Conservation (phyloP, 2,888 invertebrate species). For the Linnaemya tessellans region DNA sequence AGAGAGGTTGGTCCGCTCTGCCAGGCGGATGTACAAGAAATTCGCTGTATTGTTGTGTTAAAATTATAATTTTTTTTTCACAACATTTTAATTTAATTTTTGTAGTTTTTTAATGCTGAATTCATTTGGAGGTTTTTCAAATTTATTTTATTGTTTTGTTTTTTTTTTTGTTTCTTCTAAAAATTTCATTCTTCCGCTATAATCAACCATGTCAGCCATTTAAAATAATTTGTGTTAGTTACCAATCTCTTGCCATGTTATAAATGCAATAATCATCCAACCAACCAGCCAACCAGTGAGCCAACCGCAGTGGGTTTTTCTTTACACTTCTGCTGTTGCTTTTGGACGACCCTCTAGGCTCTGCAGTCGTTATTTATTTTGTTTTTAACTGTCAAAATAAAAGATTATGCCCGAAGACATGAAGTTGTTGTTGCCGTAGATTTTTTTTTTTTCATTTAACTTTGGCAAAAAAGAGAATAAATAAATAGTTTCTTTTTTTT, state of each 20-base stretch:
- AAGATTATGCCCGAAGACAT: constrained; percentile 71
- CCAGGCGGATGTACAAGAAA: constrained; percentile 50
- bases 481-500: constrained; percentile 59
- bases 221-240: constrained; percentile 61
- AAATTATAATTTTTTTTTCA: constrained; percentile 58
- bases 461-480: constrained; percentile 12
- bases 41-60: constrained; percentile 48
- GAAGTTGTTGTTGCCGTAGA: constrained; percentile 50
- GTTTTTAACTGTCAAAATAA: constrained; percentile 73
- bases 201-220: constrained; percentile 68
- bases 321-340: constrained; percentile 35
- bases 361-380: constrained; percentile 67
- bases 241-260: constrained; percentile 48
- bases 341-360: constrained; percentile 63
- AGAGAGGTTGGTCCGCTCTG: constrained; percentile 50
- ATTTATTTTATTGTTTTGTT: neutral
- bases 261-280: constrained; percentile 55
- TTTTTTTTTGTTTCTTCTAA: constrained; percentile 2
- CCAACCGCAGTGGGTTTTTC: constrained; percentile 56
- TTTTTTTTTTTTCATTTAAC: too few relatives aligned
- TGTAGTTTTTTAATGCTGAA: constrained; percentile 73
- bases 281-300: constrained; percentile 47
- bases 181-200: constrained; percentile 69
- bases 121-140: constrained; percentile 71
- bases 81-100: constrained; percentile 73